These are phyloP conservation scores for Saimiri boliviensis DNA, from an alignment of 2,113 vertebrate species.

Conservation along the genomic window DNA sequence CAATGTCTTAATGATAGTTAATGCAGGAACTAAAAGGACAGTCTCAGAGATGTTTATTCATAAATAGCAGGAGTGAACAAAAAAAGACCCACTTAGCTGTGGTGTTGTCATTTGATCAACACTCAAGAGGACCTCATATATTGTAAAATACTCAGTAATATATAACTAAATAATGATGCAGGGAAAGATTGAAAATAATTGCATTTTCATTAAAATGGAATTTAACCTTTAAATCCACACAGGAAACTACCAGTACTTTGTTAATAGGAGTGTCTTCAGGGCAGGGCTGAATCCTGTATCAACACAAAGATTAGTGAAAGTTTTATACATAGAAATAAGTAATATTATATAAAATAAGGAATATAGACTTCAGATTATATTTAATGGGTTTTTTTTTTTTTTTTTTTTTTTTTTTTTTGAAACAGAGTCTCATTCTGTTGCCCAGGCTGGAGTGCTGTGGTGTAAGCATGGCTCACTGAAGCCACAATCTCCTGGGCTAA, in stretches of 20 bases:
- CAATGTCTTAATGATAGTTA: neutral
- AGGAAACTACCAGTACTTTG: neutral
- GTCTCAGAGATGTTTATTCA: neutral
- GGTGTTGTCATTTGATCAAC: neutral
- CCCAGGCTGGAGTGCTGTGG: too few relatives aligned
- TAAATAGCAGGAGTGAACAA: neutral
- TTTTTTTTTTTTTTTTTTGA: too few relatives aligned
- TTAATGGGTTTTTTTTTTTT: too few relatives aligned
- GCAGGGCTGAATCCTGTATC: neutral
- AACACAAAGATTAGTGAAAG: neutral
- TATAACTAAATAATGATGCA: neutral
- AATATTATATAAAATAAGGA: neutral
- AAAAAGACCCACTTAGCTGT: fast-evolving
- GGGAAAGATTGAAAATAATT: neutral
- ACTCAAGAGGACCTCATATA: neutral
- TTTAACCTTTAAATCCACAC: neutral
- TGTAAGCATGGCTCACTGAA: too few relatives aligned
- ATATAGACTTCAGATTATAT: neutral
- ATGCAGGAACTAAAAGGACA: neutral
- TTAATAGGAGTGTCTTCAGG: neutral
- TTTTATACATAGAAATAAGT: neutral
- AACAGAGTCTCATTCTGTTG: too few relatives aligned
- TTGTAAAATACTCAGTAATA: neutral
- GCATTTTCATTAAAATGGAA: neutral
- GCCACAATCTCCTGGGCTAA: too few relatives aligned